Base-by-base conservation (phyloP, 2,888 invertebrate genomes). In the Perdita meconis region DNA sequence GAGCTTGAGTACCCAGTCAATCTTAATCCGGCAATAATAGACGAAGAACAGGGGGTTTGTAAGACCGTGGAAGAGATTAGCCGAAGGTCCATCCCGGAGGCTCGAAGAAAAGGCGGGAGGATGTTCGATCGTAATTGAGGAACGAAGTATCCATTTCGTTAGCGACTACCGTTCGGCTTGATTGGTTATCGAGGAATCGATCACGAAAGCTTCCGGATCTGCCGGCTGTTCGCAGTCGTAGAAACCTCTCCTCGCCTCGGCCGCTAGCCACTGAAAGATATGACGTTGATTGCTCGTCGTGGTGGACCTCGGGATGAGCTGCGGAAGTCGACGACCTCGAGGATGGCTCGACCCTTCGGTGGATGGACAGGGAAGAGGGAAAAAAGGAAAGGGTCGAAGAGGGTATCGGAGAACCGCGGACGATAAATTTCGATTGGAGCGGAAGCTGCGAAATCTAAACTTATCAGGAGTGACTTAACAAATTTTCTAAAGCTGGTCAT, bases 251-350 rank as follows among this genome's bases (percentile, higher is more conserved):
- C 80, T 83, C 71, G 77, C 73, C 63, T 72, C 77, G 72, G 68
- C 75, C 75, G 72, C 56, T 75, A 65, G 47, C 61, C 78, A 84
- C 78, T 85, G 85, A 85, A 80, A 86, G 87, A 84, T 87, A 86
- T 83, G 87, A 87, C 87, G 87, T 87, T 87, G 87, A 87, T 87
- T 87, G 86, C 87, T 80, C 73, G 82, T 81, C 82, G 80, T 61
- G 66, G 47, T 77, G 83, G 84, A 74, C 84, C 81, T 19, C 66
- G 22, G 71, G 76, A 86, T 83, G 85, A 74, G 80, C 80, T 79
- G 67, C 59, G 67, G 70, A 80, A 66, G 85, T 81, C 85, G 80
- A 84, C 47, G 83, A 83, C 82, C 83, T 59, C 61, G 47, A 56
- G 68, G 72, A 57, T 75, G n/a, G 76, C 73, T 67, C 76, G 78